phyloP scores from a whole-genome alignment of 2,888 invertebrate species.

The Phalera bucephala region DNA sequence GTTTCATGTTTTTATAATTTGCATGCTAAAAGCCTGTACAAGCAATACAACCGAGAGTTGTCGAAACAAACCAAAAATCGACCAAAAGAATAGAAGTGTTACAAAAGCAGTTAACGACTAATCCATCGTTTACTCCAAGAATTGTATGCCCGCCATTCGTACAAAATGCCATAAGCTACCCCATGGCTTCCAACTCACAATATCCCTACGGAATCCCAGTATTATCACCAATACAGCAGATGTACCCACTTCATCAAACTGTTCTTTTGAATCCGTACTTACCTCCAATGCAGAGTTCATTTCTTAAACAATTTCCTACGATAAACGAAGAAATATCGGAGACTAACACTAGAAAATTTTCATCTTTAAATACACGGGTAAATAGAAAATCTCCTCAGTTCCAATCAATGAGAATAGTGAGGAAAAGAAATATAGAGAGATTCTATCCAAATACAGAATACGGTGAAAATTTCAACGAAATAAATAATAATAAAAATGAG shows the following conservation, averaged over 20 bases:
- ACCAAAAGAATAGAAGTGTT: conserved; percentile 64
- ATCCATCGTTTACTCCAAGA: conserved; percentile 75
- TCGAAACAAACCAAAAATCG: conserved; percentile 64
- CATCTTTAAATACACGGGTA: conserved; percentile 69
- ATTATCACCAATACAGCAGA: conserved; percentile 72
- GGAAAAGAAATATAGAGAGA: conserved; percentile 74
- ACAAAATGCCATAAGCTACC: conserved; percentile 60
- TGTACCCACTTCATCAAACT: conserved; percentile 73
- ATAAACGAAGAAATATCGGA: conserved; percentile 64
- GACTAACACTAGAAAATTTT: conserved; percentile 63
- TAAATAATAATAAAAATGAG: conserved; percentile 67
- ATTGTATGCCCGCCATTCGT: conserved; percentile 74
- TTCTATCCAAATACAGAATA: conserved; percentile 79
- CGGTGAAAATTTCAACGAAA: conserved; percentile 73
- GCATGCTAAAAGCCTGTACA: conserved; percentile 78
- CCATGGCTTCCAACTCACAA: conserved; percentile 49
- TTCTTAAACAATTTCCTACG: conserved; percentile 68
- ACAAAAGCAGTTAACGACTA: conserved; percentile 75
- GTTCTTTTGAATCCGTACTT: conserved; percentile 70
- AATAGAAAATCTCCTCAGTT: conserved; percentile 63
- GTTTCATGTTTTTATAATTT: conserved; percentile 63
- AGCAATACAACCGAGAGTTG: conserved; percentile 79
- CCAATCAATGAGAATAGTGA: conserved; percentile 74
- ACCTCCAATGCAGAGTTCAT: conserved; percentile 68
- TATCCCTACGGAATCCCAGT: conserved; percentile 63